Evolutionary conservation across 2,797 vertebrate genomes (phyloP).

Genomic region (Potorous gilbertii): DNA sequence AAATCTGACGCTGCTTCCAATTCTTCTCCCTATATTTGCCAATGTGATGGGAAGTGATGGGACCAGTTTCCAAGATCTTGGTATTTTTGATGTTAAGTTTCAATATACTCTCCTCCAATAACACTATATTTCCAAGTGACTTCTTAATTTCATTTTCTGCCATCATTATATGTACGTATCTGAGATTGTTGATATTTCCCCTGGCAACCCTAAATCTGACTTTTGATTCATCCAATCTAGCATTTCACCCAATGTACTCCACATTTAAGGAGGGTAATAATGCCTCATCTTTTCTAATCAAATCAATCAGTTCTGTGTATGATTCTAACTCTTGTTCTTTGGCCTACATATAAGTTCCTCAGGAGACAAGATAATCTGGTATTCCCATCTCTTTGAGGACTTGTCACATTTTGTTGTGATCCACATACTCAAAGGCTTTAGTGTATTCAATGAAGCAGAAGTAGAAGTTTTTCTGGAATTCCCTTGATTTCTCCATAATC

Average conservation of each 20-base stretch:
- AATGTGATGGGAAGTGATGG: background rate
- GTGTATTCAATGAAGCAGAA: background rate
- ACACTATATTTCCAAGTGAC: background rate
- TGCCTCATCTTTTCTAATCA: background rate
- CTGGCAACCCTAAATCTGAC: background rate
- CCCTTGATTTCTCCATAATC: too few species aligned
- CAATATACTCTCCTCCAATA: background rate
- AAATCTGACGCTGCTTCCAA: background rate
- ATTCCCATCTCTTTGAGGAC: background rate
- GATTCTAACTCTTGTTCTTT: background rate
- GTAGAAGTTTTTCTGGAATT: too few species aligned
- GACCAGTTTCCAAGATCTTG: background rate
- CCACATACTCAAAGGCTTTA: background rate
- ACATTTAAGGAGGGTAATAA: background rate
- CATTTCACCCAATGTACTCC: background rate
- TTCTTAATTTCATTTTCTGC: background rate
- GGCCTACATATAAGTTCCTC: background rate
- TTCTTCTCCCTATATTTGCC: background rate
- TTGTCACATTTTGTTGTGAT: background rate
- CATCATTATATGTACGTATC: background rate
- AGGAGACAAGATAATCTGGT: background rate
- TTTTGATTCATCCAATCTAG: background rate
- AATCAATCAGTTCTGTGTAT: background rate
- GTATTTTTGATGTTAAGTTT: background rate
- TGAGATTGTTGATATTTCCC: background rate